phyloP scores from a whole-genome alignment of 2,113 vertebrate genomes.

The Istiophorus platypterus region DNA sequence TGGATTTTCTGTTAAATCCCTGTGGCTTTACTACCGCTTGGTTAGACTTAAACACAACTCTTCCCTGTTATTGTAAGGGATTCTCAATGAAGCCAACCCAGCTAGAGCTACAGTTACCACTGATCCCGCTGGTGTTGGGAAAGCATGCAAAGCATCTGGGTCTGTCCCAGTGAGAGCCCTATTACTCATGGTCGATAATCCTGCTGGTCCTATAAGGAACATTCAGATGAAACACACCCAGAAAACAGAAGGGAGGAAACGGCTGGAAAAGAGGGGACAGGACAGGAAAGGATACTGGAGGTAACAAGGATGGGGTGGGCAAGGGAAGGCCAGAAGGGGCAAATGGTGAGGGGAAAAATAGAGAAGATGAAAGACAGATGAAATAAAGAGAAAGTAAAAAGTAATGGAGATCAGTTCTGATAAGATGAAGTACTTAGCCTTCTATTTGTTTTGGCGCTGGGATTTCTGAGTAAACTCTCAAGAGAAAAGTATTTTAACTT shows the following conservation, averaged over 20 bases:
- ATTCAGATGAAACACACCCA: slow-evolving; percentile 48
- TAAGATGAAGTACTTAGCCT: slow-evolving; percentile 4
- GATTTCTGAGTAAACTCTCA: slow-evolving; percentile 24
- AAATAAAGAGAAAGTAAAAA: not conserved
- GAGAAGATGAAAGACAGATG: slow-evolving; percentile 10
- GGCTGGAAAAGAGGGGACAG: not conserved
- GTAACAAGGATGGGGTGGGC: not conserved
- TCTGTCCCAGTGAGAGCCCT: slow-evolving; percentile 57
- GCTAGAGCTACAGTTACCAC: slow-evolving; percentile 64
- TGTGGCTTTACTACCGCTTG: slow-evolving; percentile 63
- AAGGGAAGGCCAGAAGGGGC: not conserved
- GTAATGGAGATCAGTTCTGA: not conserved
- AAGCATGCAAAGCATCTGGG: slow-evolving; percentile 70
- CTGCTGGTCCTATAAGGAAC: slow-evolving; percentile 37
- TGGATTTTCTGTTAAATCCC: slow-evolving; percentile 66
- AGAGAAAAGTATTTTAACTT: slow-evolving; percentile 15
- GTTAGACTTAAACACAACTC: slow-evolving; percentile 71
- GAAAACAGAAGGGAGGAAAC: slow-evolving; percentile 30
- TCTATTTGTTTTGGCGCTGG: slow-evolving; percentile 9
- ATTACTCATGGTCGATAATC: slow-evolving; percentile 72
- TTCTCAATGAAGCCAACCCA: slow-evolving; percentile 56
- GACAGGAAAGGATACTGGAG: not conserved
- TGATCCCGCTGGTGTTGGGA: slow-evolving; percentile 70
- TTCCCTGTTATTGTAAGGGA: slow-evolving; percentile 74
- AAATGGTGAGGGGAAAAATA: not conserved